These are phyloP conservation scores for Cryptomyrus ogoouensis DNA, from an alignment of 2,113 vertebrate genomes.

Conservation along the genomic window DNA sequence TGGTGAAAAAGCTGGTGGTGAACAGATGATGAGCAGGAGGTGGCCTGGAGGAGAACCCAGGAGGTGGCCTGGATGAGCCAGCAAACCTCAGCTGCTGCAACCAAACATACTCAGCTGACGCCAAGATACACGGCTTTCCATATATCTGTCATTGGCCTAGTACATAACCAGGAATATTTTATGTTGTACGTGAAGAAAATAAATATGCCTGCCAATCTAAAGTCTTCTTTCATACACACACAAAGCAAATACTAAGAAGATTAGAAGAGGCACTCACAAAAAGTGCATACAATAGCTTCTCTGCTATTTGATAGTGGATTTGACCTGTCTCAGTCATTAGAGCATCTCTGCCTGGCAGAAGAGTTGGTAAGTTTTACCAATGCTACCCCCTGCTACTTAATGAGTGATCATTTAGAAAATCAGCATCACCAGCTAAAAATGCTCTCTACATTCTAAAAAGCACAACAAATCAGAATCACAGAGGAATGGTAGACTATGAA, in stretches of 20 bases:
- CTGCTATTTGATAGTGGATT: neutral
- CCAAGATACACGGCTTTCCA: neutral
- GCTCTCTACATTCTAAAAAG: neutral
- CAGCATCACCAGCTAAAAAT: neutral
- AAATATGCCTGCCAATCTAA: neutral
- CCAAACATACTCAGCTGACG: neutral
- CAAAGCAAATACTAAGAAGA: neutral
- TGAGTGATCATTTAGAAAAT: neutral
- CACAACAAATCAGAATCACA: neutral
- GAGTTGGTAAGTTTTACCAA: neutral
- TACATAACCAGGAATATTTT: neutral
- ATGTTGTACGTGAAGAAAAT: neutral
- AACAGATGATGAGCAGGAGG: neutral
- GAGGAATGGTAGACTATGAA: neutral
- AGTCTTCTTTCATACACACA: neutral
- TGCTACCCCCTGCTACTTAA: neutral
- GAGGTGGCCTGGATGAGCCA: neutral
- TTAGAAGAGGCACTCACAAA: neutral
- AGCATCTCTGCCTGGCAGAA: neutral
- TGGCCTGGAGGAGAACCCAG: too few species aligned
- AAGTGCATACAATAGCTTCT: neutral
- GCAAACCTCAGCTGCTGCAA: neutral
- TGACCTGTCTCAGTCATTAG: neutral
- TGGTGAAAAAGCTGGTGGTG: neutral
- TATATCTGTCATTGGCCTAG: neutral